Base-by-base conservation (phyloP, 1,140 invertebrate species). In the Armadillidium nasatum region DNA sequence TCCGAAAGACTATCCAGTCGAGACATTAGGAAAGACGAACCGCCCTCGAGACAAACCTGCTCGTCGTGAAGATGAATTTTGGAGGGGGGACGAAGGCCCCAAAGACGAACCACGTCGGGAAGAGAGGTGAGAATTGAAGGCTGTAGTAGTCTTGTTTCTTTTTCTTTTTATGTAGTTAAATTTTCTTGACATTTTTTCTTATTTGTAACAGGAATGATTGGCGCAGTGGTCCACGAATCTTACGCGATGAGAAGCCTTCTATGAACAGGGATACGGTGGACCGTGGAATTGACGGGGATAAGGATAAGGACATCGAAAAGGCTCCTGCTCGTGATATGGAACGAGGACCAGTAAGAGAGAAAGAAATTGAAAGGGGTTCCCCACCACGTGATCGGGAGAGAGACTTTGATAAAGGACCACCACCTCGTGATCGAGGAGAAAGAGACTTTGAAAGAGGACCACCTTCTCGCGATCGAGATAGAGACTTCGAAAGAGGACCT, bases 1-100 rank as follows among this genome's bases (percentile, higher is more conserved):
- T 72, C 54, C 7, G 60, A 44, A 71, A 75, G 76, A 13, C 60
- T 44, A 13, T 75, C 71, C 13, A 74, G 76, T 19, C 74, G 81
- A 11, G 81, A 82, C 60, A 79, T 78, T 33, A 54, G 79, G n/a
- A 68, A 68, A 44, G 75, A 79, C 66, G 79, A 82, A 33, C 76
- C 69, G n/a, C 73, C 74, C 74, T 45, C 74, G 74, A 44, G 54
- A 71, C n/a, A 69, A 73, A 15, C 43, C 73, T 44, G 72, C 71
- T 22, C 60, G 80, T 15, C 72, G 50, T 15, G 66, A 77, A 19
- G 72, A 74, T 69, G 73, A 73, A 1, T 60, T 7, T 19, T 60
- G 50, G 50, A 60, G 7, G 50, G 50, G 7, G 19, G 50, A n/a
- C n/a, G n/a, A 60, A 60, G 11, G 11, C 7, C 1, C 50, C 11